Base-by-base conservation (phyloP, 2,888 invertebrate species). In the Thymelicus sylvestris region DNA sequence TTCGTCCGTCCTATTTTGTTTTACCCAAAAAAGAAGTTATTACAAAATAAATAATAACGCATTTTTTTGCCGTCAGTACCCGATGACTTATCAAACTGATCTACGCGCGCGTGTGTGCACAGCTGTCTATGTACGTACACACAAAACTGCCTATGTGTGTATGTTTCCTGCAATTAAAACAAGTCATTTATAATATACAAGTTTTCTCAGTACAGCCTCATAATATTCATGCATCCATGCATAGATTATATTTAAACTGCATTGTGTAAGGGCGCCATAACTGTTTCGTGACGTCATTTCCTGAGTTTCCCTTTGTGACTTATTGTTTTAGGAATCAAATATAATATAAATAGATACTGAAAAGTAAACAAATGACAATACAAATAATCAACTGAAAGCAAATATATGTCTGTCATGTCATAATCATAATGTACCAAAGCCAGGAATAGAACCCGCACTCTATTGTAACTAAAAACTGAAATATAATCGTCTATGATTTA, bases 151-250 rank as follows among this genome's bases (percentile, higher is more conserved):
- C 76, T 72, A 74, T 76, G 77, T 74, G 76, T 78, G 79, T 72
- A 74, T 78, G 76, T 82, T 89, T 89, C 90, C 89, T 88, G 89
- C 78, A 84, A 88, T 89, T 87, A 89, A 81, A 82, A 80, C 76
- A 72, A 77, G 83, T 80, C 76, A 78, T 77, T 80, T 74, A 72
- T 75, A 72, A 75, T 80, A 79, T 77, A 74, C 79, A 78, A 77
- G 81, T 81, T 84, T 80, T 79, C 79, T 79, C 77, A 76, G 76
- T 72, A 72, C 74, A 72, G 73, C 73, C 72, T 74, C 76, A 72
- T 75, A 74, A 71, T 75, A 71, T 71, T 60, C 41, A 73, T 66
- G 73, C 69, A 48, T 65, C 66, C 66, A 61, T 66, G 66, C 66
- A 66, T 66, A 70, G 65, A 70, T 73, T 73, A 69, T 73, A 70